These are phyloP conservation scores for Elaphurus davidianus DNA, from an alignment of 2,113 vertebrate species.

Conservation along the genomic window DNA sequence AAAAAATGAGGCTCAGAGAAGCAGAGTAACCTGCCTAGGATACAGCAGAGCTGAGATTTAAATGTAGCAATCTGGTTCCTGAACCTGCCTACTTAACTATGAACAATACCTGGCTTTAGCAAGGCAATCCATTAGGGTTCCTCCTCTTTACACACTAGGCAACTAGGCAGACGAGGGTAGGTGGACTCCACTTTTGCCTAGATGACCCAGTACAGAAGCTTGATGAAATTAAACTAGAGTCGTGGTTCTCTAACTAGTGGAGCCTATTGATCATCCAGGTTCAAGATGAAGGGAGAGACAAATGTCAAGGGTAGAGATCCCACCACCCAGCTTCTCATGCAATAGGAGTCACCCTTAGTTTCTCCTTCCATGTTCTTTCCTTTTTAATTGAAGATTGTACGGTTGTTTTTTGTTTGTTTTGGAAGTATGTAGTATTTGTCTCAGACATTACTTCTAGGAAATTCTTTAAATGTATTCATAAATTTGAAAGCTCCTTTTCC, in stretches of 20 bases:
- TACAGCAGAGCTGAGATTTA: not conserved
- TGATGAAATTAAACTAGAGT: not conserved
- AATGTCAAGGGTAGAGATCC: not conserved
- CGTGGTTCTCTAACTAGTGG: not conserved
- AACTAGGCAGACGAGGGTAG: not conserved
- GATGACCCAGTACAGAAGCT: not conserved
- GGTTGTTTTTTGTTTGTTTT: not conserved
- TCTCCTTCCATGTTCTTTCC: not conserved
- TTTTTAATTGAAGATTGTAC: not conserved
- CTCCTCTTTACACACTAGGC: not conserved
- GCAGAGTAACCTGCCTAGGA: not conserved
- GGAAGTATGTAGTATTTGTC: not conserved
- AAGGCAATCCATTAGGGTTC: not conserved
- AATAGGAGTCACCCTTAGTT: not conserved
- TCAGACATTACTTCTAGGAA: not conserved
- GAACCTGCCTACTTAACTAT: not conserved
- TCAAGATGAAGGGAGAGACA: not conserved
- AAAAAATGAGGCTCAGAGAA: not conserved
- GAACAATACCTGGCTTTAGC: not conserved
- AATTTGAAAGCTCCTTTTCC: not conserved
- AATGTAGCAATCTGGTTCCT: not conserved
- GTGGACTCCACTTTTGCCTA: not conserved
- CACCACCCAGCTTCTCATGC: fast-evolving
- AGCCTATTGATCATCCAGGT: not conserved
- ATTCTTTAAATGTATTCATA: not conserved